These are phyloP conservation scores for Synchiropus splendidus DNA, from an alignment of 2,113 vertebrate species.

Conservation along the genomic window DNA sequence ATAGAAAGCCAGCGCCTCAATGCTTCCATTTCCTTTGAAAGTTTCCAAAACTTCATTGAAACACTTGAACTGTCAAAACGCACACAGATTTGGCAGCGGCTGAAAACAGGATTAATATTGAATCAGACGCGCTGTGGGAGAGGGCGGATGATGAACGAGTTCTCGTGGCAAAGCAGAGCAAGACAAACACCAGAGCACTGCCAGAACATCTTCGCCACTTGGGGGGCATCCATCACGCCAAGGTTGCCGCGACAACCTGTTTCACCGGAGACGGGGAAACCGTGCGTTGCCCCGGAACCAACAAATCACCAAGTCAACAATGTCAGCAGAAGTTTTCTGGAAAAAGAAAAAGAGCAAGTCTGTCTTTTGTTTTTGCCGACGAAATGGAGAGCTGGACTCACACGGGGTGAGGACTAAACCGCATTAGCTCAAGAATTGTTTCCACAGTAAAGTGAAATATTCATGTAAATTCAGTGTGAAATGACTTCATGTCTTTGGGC, in stretches of 20 bases:
- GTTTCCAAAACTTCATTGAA: too few species aligned
- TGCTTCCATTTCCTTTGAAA: too few species aligned
- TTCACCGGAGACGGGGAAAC: slow-evolving; percentile 21
- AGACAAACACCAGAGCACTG: slow-evolving; percentile 36
- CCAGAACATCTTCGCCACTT: slow-evolving; percentile 14
- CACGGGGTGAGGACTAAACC: background rate
- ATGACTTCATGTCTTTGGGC: slow-evolving; percentile 26
- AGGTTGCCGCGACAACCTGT: slow-evolving; percentile 30
- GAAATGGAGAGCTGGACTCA: background rate
- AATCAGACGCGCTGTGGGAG: slow-evolving; percentile 14
- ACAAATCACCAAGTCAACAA: slow-evolving; percentile 17
- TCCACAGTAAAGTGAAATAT: slow-evolving; percentile 27
- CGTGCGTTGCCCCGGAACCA: background rate
- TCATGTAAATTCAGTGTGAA: slow-evolving; percentile 43
- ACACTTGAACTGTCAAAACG: background rate
- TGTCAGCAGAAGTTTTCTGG: background rate
- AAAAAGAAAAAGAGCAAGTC: slow-evolving; percentile 2
- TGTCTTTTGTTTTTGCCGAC: background rate
- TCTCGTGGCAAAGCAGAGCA: slow-evolving; percentile 26
- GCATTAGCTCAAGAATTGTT: background rate
- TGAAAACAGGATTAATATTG: slow-evolving; percentile 40
- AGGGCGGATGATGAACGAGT: slow-evolving; percentile 37
- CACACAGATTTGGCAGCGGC: slow-evolving; percentile 12
- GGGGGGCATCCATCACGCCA: slow-evolving; percentile 39
- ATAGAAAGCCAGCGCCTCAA: too few species aligned